Base-by-base conservation (phyloP, 2,113 vertebrate genomes). In the Phaetusa simplex region DNA sequence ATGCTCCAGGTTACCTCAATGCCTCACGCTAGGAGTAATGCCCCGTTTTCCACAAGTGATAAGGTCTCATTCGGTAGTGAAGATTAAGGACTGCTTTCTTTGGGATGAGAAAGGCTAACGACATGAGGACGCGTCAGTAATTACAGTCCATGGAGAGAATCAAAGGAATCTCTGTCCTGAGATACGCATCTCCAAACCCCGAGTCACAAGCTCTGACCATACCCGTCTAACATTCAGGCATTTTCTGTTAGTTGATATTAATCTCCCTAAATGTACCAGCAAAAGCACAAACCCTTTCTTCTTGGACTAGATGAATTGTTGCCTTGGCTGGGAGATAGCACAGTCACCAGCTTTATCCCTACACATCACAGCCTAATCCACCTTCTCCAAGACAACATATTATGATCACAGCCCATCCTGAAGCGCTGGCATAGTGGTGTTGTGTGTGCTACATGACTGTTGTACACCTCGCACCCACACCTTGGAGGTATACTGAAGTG, bases 401-500 rank as follows among this genome's bases (percentile, higher is more conserved):
- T 18, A 29, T 0, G 0, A 32, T 17, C 0, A 1, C 34, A 79
- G 11, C 23, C 66, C 12, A 13, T 27, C 38, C 34, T 6, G 34
- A 50, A 29, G 2, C 11, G 6, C 18, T 38, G 24, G 7, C 1
- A 0, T 32, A 15, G 27, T 0, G 1, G 3, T 26, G 24, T 18
- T 36, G 6, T 34, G 8, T 30, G 38, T 43, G 30, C 34, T 42
- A 8, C 30, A 42, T 6, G 40, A 0, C 13, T 34, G 4, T 6
- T 47, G 3, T 18, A 5, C 36, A 12, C 13, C 29, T 34, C 36
- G 43, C 11, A 53, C 3, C 16, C 4, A 2, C 22, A 14, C 24
- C 24, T 24, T n/a, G 17, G 11, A 78, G 29, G 7, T 56, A 42
- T 8, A 34, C 8, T 5, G 1, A 66, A 42, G 21, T 21, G 10